phyloP scores from a whole-genome alignment of 2,888 invertebrate genomes.

The Callyntrura guangdongensis region DNA sequence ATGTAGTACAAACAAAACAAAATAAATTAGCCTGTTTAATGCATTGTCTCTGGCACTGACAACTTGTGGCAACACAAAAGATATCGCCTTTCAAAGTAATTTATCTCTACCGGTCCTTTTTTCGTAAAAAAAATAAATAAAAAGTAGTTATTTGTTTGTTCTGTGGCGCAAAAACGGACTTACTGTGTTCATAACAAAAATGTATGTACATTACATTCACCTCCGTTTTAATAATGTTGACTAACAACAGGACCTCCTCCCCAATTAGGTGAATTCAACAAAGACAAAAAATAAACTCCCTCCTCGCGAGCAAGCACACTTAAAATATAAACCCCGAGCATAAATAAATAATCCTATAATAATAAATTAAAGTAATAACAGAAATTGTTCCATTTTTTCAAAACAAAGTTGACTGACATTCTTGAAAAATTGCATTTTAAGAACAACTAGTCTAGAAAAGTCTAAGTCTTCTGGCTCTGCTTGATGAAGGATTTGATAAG shows the following conservation, averaged over 20 bases:
- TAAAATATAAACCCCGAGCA: constrained; percentile 54
- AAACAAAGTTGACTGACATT: constrained; percentile 30
- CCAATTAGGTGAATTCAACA: constrained; percentile 57
- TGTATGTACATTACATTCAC: constrained; percentile 75
- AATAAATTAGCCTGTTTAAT: constrained; percentile 25
- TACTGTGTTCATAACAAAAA: constrained; percentile 74
- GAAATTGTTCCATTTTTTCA: not conserved
- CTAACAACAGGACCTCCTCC: not conserved
- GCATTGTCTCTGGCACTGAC: constrained; percentile 38
- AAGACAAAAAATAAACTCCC: not conserved
- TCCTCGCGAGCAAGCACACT: constrained; percentile 44
- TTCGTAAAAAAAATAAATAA: not conserved
- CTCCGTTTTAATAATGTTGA: not conserved
- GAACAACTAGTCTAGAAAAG: constrained; percentile 46
- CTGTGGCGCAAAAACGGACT: constrained; percentile 62
- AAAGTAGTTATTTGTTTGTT: not conserved
- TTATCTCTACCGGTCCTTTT: too few relatives aligned
- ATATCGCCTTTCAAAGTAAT: not conserved
- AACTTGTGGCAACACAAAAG: not conserved
- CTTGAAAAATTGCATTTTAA: constrained; percentile 7
- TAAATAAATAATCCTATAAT: constrained; percentile 9
- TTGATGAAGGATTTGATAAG: constrained; percentile 36
- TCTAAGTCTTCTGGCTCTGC: constrained; percentile 66
- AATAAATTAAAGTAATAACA: constrained; percentile 14
- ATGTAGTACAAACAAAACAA: not conserved